Base-by-base conservation (phyloP, 2,888 invertebrate species). In the Zaprionus obscuricornis region DNA sequence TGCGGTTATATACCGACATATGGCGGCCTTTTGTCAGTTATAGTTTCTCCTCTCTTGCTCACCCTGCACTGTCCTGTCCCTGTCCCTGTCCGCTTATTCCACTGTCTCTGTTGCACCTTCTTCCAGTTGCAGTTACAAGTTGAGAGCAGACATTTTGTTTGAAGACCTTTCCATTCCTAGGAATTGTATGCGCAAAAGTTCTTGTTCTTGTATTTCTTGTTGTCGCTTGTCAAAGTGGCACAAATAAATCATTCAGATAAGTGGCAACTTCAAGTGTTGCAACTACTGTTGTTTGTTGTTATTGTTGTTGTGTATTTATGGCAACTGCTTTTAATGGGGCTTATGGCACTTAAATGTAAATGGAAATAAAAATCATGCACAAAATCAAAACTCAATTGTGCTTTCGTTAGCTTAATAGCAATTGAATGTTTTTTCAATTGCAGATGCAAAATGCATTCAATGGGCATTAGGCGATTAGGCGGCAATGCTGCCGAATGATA, bases 401-500 rank as follows among this genome's bases (percentile, higher is more conserved):
- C 18, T 33, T 31, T 46, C 5, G 33, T 46, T 50, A 17, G 36
- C 16, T 20, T 63, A 63, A 62, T 66, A 40, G 22, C 2, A 26
- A 31, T 42, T 31, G 49, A 26, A 57, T 57, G 42, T 14, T 29
- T 34, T 56, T 60, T 37, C 63, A 49, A 56, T 27, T 56, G 56
- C 51, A 39, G 45, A 46, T 69, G 49, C 49, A 27, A 64, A 64
- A 29, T 49, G 51, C 18, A 40, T 37, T 50, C 27, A 39, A 55
- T 55, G 54, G 46, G 70, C 65, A 57, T 64, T 57, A 57, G 46
- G 70, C 65, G 65, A 69, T 57, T 64, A 46, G 39, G 33, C 65
- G 88, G n/a, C n/a, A n/a, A 87, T 86, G 85, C 78, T 77, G 78
- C 73, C 76, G 60, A 62, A 66, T 72, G 87, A 88, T 87, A 85